phyloP scores from a whole-genome alignment of 2,113 vertebrate species.

The cattle (Bos taurus) region ARS-UCD2.0 NC_037336.1:100550501-100551000 shows the following conservation, averaged over 20 bases:
- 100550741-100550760: not conserved
- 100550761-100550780: not conserved
- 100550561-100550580: conserved; percentile 96
- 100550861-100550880: not conserved
- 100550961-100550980: too few species aligned
- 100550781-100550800: not conserved
- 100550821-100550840: not conserved
- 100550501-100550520: conserved; percentile 96
- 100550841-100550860: not conserved
- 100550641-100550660: not conserved
- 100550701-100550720: not conserved
- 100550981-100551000: accelerated
- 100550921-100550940: too few species aligned
- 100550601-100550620: conserved; percentile 94
- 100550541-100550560: conserved; percentile 93
- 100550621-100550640: conserved; percentile 58
- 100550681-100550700: not conserved
- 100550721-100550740: not conserved
- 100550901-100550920: accelerated
- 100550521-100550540: conserved; percentile 97
- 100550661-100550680: not conserved
- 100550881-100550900: not conserved
- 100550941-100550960: accelerated
- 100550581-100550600: conserved; percentile 99
- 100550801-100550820: not conserved